These are phyloP conservation scores for Mayetiola destructor DNA, from an alignment of 2,888 invertebrate species.

Conservation along the genomic window DNA sequence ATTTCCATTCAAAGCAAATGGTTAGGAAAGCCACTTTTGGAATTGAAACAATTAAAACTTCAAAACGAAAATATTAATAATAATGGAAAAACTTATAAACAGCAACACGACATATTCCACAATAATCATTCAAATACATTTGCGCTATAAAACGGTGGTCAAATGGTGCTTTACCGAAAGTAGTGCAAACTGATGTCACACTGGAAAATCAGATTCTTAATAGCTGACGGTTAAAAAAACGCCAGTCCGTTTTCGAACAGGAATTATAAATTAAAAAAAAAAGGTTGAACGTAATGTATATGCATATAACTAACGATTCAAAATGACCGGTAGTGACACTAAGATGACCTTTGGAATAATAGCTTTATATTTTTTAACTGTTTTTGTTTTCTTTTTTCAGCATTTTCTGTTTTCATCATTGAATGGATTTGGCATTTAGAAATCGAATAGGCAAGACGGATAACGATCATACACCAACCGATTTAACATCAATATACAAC, in stretches of 20 bases:
- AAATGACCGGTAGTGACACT: conserved; percentile 12
- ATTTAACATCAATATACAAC: not conserved
- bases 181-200: conserved; percentile 1
- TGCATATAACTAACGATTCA: conserved; percentile 6
- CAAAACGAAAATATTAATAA: conserved; percentile 8
- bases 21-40: not conserved
- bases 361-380: not conserved
- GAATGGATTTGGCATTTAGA: not conserved
- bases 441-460: not conserved
- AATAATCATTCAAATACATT: too few species aligned
- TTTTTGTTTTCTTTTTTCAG: not conserved
- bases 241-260: too few species aligned
- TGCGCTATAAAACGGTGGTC: too few species aligned
- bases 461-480: not conserved
- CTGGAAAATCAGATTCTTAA: not conserved
- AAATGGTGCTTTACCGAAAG: conserved; percentile 5
- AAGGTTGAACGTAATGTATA: too few species aligned
- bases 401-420: not conserved
- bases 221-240: not conserved
- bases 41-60: conserved; percentile 9
- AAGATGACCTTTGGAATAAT: conserved; percentile 1
- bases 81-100: too few species aligned
- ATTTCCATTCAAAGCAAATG: not conserved
- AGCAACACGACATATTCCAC: too few species aligned
- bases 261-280: conserved; percentile 3